Evolutionary conservation across 2,888 invertebrate species (phyloP).

Genomic region (Synanthedon formicaeformis): DNA sequence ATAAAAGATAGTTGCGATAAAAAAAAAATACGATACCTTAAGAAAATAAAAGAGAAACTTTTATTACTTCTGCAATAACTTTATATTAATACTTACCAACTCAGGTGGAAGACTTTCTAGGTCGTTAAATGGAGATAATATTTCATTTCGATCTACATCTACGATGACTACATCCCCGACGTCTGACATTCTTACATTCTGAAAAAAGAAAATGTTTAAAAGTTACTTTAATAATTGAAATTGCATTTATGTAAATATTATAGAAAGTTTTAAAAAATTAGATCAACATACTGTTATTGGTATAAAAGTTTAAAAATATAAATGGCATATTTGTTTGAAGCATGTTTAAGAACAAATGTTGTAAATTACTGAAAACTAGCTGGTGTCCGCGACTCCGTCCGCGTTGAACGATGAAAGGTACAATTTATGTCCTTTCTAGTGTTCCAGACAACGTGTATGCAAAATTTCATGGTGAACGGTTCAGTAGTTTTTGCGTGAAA

Average conservation of each 20-base stretch:
- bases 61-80: neutral
- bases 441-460: no score
- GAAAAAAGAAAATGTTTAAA: conserved; percentile 23
- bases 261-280: no score
- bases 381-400: no score
- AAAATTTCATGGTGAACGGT: no score
- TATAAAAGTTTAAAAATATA: no score
- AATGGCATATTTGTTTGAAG: no score
- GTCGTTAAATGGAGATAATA: conserved; percentile 91
- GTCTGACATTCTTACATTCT: conserved; percentile 84
- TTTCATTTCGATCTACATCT: conserved; percentile 90
- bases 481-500: no score
- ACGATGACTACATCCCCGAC: conserved; percentile 95
- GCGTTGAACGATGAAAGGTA: no score
- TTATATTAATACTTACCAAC: conserved; percentile 72
- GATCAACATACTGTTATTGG: no score
- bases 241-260: conserved; percentile 8
- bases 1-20: conserved; percentile 1
- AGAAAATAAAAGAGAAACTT: neutral
- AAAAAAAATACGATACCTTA: neutral
- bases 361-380: no score
- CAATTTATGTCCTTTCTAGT: no score
- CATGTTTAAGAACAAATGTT: no score
- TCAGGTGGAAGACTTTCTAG: conserved; percentile 89
- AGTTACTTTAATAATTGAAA: neutral